Conservation (phyloP, 2,797 vertebrate species). For the Cyprinella venusta region DNA sequence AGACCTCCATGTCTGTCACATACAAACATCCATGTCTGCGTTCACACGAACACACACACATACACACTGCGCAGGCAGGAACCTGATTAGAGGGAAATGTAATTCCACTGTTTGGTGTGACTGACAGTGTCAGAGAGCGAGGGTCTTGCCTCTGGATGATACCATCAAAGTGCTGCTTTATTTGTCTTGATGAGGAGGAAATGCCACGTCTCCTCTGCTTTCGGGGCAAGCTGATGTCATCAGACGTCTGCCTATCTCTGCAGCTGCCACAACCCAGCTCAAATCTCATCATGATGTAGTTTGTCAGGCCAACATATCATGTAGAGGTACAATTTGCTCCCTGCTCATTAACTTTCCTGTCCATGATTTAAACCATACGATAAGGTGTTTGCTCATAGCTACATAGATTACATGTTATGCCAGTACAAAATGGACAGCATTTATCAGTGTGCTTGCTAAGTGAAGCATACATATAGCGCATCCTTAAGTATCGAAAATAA, state of each 20-base stretch:
- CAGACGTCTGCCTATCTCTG: conserved; percentile 67
- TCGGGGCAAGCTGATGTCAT: conserved; percentile 73
- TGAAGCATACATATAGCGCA: neutral
- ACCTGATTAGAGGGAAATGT: conserved; percentile 77
- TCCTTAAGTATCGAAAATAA: neutral
- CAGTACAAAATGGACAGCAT: neutral
- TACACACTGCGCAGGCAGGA: conserved; percentile 65
- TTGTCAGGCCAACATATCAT: conserved; percentile 38
- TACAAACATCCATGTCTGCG: conserved; percentile 39
- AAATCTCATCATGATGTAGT: conserved; percentile 61
- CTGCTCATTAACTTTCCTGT: neutral
- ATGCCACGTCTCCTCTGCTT: conserved; percentile 60
- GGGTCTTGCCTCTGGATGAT: conserved; percentile 68
- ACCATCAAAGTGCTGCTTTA: conserved; percentile 78
- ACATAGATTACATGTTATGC: neutral
- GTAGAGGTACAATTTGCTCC: neutral
- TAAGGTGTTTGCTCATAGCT: neutral
- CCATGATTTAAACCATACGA: neutral
- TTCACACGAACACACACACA: conserved; percentile 42
- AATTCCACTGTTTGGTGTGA: conserved; percentile 69
- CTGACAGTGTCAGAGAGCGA: conserved; percentile 67
- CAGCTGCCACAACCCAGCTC: conserved; percentile 47
- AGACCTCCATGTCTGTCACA: conserved; percentile 14
- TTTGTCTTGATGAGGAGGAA: conserved; percentile 77
- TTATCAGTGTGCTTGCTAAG: neutral